A percentile compares a stretch with the other conserved stretches of the same genome.
phyloP scores from a whole-genome alignment of 2,888 invertebrate genomes.

The Hyposoter didymator region DNA sequence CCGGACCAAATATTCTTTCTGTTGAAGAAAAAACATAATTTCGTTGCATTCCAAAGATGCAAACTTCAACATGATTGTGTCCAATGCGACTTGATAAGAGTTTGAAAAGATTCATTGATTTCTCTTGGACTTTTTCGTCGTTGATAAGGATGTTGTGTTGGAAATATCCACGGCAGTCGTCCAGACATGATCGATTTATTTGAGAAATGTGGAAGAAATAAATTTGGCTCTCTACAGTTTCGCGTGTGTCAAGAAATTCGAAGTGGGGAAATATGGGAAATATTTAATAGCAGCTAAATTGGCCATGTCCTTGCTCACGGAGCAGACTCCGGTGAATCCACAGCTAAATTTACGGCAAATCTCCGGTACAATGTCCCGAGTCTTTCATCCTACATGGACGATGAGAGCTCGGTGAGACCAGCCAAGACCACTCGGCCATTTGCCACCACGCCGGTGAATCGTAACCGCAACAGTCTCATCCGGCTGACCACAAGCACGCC shows the following conservation, averaged over 20 bases:
- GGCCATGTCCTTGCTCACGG: background rate
- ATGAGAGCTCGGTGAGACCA: conserved; percentile 32
- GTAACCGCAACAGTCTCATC: conserved; percentile 73
- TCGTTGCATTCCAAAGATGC: no score
- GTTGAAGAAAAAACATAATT: no score
- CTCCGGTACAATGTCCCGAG: background rate
- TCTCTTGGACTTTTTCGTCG: background rate
- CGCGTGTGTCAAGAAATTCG: background rate
- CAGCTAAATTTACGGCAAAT: background rate
- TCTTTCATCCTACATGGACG: conserved; percentile 15
- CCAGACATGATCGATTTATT: background rate
- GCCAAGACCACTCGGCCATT: conserved; percentile 73
- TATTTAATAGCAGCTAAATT: conserved; percentile 7
- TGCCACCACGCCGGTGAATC: conserved; percentile 75
- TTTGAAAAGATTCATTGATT: background rate
- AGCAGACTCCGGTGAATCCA: background rate
- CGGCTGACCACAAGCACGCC: conserved; percentile 71
- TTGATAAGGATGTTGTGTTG: background rate
- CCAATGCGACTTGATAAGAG: background rate
- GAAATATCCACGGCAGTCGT: background rate
- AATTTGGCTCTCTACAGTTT: background rate
- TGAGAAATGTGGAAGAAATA: background rate
- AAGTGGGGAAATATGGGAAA: background rate
- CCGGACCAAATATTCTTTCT: no score
- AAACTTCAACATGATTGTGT: no score